phyloP scores from a whole-genome alignment of 2,797 vertebrate species.

The Tapera naevia region DNA sequence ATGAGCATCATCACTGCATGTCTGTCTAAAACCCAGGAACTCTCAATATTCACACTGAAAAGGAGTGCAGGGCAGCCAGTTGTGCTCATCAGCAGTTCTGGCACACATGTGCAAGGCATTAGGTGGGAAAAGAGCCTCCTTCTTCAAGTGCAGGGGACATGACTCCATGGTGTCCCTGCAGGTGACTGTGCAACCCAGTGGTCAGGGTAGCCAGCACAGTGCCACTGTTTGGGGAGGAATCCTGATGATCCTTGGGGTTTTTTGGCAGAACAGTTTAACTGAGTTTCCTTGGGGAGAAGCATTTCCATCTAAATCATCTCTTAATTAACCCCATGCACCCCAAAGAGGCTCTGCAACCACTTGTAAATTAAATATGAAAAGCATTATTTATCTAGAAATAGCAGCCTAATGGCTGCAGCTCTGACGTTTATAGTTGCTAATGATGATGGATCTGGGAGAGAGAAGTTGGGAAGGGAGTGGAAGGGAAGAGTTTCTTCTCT shows the following conservation, averaged over 20 bases:
- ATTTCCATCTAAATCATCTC: slow-evolving; percentile 77
- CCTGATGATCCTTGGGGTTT: not conserved
- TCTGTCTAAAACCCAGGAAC: not conserved
- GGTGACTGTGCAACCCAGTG: accelerated
- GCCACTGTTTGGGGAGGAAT: not conserved
- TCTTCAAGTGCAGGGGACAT: not conserved
- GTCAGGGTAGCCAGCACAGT: not conserved
- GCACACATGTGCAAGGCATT: accelerated
- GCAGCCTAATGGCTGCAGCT: slow-evolving; percentile 64
- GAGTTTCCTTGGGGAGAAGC: slow-evolving; percentile 65
- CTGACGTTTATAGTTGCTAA: slow-evolving; percentile 74
- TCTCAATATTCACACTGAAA: not conserved
- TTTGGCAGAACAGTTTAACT: slow-evolving; percentile 63
- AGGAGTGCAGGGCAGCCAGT: not conserved
- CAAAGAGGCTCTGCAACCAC: slow-evolving; percentile 71
- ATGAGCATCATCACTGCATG: not conserved
- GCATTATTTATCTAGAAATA: slow-evolving; percentile 79
- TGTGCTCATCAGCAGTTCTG: accelerated
- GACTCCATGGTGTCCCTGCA: not conserved
- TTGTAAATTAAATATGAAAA: slow-evolving; percentile 83
- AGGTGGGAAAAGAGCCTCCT: not conserved
- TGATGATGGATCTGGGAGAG: slow-evolving; percentile 72
- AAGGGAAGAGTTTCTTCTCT: not conserved
- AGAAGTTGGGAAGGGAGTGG: not conserved
- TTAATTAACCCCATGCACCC: slow-evolving; percentile 82